These are phyloP conservation scores for Oryzias dopingdopingensis DNA, from an alignment of 2,797 vertebrate species.

Conservation along the genomic window DNA sequence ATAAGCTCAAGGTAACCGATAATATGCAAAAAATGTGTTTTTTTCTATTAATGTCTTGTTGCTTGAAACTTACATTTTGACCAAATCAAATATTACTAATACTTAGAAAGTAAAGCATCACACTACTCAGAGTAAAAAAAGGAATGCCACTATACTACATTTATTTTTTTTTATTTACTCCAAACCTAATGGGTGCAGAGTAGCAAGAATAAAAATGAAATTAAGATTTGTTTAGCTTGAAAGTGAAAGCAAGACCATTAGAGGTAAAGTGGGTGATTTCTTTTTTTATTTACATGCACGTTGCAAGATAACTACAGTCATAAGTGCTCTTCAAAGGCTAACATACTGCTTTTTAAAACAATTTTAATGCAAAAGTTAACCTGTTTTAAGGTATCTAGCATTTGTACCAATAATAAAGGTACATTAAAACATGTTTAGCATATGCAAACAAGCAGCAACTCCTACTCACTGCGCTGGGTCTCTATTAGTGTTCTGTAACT, in stretches of 20 bases:
- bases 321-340: constrained; percentile 23
- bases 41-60: no score
- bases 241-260: constrained; percentile 34
- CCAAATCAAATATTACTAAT: no score
- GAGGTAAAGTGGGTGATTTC: constrained; percentile 48
- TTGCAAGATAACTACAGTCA: constrained; percentile 10
- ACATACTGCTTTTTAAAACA: constrained; percentile 1
- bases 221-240: constrained; percentile 5
- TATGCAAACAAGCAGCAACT: background rate
- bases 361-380: background rate
- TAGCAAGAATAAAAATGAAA: constrained; percentile 2
- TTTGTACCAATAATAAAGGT: no score
- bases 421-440: background rate
- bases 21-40: no score
- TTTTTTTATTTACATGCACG: constrained; percentile 38
- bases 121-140: no score
- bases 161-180: no score
- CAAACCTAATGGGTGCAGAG: background rate
- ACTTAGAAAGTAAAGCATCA: no score
- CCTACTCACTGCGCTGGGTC: background rate
- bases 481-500: constrained; percentile 9
- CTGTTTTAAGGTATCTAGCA: no score
- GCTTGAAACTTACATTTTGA: no score
- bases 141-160: no score
- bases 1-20: no score